Evolutionary conservation across 1,140 invertebrate genomes (phyloP), one percentile per base, ranked within the genome.

Genomic region (Drosophila sproati): DNA sequence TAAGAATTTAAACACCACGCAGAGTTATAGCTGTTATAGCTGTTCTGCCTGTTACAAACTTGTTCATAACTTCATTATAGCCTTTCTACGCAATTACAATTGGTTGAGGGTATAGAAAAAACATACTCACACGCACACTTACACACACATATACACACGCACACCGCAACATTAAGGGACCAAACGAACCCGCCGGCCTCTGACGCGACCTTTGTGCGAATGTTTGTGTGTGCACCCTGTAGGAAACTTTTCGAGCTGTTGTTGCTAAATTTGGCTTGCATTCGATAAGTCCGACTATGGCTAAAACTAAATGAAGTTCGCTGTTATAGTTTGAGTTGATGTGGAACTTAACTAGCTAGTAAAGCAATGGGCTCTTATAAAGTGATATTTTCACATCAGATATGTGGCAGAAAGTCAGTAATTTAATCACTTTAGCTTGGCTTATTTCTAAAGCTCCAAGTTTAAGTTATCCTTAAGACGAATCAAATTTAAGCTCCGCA

Each of bases 151-250:
- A 62, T 39, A 45, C 47, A 20, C 28, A 10, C 68, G 47, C 43
- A 54, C 43, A 45, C 75, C 73, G 72, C 66, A 78, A 71, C 80
- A 80, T 87, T 75, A 69, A 70, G 67, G 73, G 59, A 60, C 59
- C 74, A 70, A 70, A 29, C 35, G 72, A 55, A 41, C 68, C 41
- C 61, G 28, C 39, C 35, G 61, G 67, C 72, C 57, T 55, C 51
- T 57, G 66, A 34, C 77, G 64, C 80, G 73, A 82, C 79, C 79
- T 82, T 77, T 69, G 79, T 69, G 69, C 37, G 31, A 35, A 12
- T 60, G 7, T 34, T 12, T 56, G 59, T 60, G 12, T 43, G 61
- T 51, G 43, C 39, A 55, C 66, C 72, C 72, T 56, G 72, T 45
- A 70, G 72, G 57, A 74, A 55, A 62, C 2, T 29, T 51, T 51